Percentiles rank a stretch among this genome's conserved stretches.
These are phyloP conservation scores for Alethe castanea DNA, from an alignment of 2,113 vertebrate genomes.

Conservation along the genomic window DNA sequence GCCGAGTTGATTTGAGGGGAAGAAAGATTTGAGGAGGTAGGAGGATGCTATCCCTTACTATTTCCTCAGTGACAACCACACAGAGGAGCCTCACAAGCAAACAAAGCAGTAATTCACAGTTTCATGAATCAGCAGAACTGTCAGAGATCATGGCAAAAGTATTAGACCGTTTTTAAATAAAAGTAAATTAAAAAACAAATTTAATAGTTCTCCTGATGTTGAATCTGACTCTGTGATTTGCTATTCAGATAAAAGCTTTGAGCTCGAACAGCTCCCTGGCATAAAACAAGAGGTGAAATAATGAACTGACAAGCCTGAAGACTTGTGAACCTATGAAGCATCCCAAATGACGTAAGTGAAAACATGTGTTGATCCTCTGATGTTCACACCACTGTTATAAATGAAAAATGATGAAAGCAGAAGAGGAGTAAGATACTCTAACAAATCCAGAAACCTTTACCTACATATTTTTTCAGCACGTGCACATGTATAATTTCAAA, in stretches of 20 bases:
- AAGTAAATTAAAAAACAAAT: background rate
- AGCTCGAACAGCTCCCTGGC: background rate
- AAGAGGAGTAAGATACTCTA: background rate
- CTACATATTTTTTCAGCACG: background rate
- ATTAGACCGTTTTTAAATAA: background rate
- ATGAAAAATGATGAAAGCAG: background rate
- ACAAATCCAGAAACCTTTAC: background rate
- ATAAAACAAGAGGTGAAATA: constrained; percentile 7
- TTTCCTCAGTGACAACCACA: background rate
- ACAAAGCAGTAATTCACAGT: background rate
- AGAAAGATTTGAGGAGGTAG: background rate
- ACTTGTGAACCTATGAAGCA: background rate
- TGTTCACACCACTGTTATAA: background rate
- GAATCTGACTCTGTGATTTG: background rate
- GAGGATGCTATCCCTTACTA: background rate
- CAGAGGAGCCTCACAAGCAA: background rate
- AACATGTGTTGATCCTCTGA: constrained; percentile 4
- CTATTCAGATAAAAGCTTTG: background rate
- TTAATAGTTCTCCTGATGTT: background rate
- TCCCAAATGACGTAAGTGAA: background rate
- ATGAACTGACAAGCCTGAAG: background rate
- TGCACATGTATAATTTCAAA: background rate
- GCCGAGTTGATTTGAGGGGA: background rate
- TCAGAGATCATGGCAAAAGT: background rate
- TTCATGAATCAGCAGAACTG: constrained; percentile 6